Conservation (phyloP, 2,797 vertebrate species). For the Clarias fuscus region DNA sequence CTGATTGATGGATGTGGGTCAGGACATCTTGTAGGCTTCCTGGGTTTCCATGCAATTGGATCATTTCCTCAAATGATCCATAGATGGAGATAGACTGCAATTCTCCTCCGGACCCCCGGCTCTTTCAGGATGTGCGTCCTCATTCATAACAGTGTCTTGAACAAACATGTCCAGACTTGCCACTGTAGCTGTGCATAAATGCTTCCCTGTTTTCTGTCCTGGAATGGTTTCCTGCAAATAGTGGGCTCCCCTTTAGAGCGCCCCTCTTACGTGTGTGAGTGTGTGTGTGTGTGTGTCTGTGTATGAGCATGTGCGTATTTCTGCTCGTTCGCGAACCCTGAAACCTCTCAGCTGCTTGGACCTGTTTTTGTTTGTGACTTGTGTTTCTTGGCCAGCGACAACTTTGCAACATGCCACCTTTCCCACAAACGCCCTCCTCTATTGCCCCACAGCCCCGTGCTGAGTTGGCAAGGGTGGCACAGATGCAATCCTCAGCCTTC, state of each 20-base stretch:
- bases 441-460: constrained; percentile 1
- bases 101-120: constrained; percentile 24
- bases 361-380: constrained; percentile 48
- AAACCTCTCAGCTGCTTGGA: constrained; percentile 57
- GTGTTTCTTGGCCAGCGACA: constrained; percentile 43
- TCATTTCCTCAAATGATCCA: constrained; percentile 41
- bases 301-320: constrained; percentile 11
- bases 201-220: constrained; percentile 70
- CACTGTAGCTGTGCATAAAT: constrained; percentile 62
- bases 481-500: constrained; percentile 7
- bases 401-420: constrained; percentile 27
- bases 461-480: not conserved
- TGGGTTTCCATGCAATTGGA: constrained; percentile 23
- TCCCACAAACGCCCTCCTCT: constrained; percentile 38
- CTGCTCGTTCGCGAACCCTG: constrained; percentile 32
- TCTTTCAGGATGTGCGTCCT: constrained; percentile 27
- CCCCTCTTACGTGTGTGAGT: constrained; percentile 45
- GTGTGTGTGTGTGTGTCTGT: not conserved
- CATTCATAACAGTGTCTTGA: constrained; percentile 57
- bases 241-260: constrained; percentile 54
- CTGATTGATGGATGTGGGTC: constrained; percentile 43
- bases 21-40: constrained; percentile 26
- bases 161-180: constrained; percentile 78
- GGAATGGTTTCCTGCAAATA: constrained; percentile 67
- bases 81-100: constrained; percentile 37